Conservation (phyloP, 2,113 vertebrate species). For the Furnarius figulus region DNA sequence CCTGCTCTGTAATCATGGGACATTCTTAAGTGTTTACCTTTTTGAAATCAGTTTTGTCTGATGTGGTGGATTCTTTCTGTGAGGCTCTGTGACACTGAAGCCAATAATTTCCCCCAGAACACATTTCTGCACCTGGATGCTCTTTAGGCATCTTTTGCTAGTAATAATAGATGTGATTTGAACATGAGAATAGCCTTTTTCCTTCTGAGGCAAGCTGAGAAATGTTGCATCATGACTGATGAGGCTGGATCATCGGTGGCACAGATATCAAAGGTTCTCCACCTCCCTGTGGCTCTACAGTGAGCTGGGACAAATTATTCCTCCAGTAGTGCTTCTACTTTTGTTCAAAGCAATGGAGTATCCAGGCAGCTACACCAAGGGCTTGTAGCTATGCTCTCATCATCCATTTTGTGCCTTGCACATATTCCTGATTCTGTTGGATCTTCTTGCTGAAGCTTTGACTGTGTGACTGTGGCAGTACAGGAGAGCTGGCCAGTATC, state of each 20-base stretch:
- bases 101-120: neutral
- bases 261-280: neutral
- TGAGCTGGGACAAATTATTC: neutral
- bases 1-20: neutral
- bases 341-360: neutral
- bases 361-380: neutral
- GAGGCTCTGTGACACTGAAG: neutral
- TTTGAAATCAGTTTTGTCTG: neutral
- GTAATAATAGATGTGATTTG: neutral
- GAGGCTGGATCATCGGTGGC: neutral
- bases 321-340: neutral
- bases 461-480: neutral
- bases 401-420: neutral
- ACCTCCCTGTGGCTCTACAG: neutral
- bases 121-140: neutral
- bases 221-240: neutral
- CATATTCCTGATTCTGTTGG: neutral
- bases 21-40: neutral
- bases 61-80: neutral
- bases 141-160: neutral
- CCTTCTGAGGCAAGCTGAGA: neutral
- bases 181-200: neutral
- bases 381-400: neutral
- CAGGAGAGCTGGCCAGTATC: neutral
- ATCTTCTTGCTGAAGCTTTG: neutral